Evolutionary conservation across 2,113 vertebrate genomes (phyloP).

Genomic region (Callithrix jacchus): DNA sequence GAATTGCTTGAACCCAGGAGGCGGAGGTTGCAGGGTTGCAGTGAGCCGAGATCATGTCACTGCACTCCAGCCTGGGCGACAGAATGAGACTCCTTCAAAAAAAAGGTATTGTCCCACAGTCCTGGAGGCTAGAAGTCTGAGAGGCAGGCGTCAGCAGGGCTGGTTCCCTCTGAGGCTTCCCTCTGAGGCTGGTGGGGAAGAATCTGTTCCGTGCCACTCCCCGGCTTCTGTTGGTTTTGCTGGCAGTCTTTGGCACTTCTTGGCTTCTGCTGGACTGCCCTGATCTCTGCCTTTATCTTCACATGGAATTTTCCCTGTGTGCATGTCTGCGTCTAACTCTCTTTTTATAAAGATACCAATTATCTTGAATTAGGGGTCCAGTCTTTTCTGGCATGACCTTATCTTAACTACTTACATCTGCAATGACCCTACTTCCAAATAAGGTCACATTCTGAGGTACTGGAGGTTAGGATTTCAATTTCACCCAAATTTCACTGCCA

Average conservation of each 20-base stretch:
- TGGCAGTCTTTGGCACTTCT: neutral
- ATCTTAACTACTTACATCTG: neutral
- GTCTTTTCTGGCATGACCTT: neutral
- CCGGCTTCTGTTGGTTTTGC: neutral
- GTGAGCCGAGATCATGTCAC: no score
- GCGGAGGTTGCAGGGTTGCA: no score
- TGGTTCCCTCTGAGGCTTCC: neutral
- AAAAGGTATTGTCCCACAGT: neutral
- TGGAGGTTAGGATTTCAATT: neutral
- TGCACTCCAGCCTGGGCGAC: no score
- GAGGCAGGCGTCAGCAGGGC: neutral
- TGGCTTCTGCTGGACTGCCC: neutral
- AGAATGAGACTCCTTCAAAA: no score
- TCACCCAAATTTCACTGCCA: neutral
- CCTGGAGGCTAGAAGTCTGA: neutral
- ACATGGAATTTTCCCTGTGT: neutral
- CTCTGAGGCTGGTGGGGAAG: neutral
- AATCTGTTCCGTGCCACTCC: neutral
- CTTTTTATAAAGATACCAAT: neutral
- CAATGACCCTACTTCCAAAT: neutral
- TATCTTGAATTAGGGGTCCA: neutral
- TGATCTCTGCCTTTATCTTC: neutral
- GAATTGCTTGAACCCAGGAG: no score
- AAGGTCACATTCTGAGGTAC: neutral
- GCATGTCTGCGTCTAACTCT: neutral